Evolutionary conservation across 2,113 vertebrate genomes (phyloP).

Genomic region (Pangasianodon gigas): DNA sequence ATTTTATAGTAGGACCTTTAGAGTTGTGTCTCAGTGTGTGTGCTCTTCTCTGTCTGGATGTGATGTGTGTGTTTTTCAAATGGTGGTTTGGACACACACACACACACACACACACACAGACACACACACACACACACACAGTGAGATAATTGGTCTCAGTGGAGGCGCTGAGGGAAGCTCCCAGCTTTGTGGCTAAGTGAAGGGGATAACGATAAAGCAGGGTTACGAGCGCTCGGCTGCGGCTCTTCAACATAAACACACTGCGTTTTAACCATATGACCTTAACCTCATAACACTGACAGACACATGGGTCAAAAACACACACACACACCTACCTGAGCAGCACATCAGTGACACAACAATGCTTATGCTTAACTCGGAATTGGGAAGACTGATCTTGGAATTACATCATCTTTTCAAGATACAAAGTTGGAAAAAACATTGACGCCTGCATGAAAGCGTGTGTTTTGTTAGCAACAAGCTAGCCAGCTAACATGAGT

Average conservation of each 20-base stretch:
- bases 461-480: too few relatives aligned
- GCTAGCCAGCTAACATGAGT: too few relatives aligned
- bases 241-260: neutral
- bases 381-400: neutral
- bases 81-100: conserved; percentile 4
- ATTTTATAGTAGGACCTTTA: too few relatives aligned
- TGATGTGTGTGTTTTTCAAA: neutral
- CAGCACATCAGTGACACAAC: neutral
- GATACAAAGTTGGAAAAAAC: neutral
- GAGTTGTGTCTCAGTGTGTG: too few relatives aligned
- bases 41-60: neutral
- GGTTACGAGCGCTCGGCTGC: neutral
- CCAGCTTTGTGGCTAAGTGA: neutral
- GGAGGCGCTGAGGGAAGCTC: neutral
- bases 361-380: neutral
- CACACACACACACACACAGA: conserved; percentile 19
- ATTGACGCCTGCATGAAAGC: neutral
- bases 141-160: conserved; percentile 30
- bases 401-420: neutral
- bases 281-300: neutral
- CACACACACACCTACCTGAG: neutral
- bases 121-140: conserved; percentile 16
- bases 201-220: conserved; percentile 1
- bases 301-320: neutral
- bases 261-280: neutral